Conservation (phyloP, 2,113 vertebrate species). For the Ariopsis seemanni region DNA sequence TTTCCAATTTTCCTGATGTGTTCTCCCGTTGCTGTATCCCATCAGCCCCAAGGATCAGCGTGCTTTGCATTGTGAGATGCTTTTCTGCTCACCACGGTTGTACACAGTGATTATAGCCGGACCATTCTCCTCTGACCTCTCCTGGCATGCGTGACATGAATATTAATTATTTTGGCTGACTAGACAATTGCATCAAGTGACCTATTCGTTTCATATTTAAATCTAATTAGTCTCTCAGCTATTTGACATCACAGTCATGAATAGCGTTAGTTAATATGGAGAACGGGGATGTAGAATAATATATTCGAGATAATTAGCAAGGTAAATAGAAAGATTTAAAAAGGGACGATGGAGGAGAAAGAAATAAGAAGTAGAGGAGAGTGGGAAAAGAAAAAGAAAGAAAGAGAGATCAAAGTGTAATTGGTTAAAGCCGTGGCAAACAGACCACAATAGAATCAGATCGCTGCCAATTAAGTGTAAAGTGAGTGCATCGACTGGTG, state of each 20-base stretch:
- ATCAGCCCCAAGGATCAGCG: not conserved
- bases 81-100: not conserved
- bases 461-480: slow-evolving; percentile 42
- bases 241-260: not conserved
- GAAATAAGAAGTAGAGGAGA: not conserved
- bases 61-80: not conserved
- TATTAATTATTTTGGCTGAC: not conserved
- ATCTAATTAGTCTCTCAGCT: not conserved
- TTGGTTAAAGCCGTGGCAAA: slow-evolving; percentile 41
- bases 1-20: not conserved
- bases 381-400: no score
- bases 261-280: not conserved
- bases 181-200: not conserved
- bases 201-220: not conserved
- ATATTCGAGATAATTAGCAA: not conserved
- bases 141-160: no score
- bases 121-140: not conserved
- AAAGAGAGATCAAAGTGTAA: slow-evolving; percentile 35
- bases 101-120: not conserved
- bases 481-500: slow-evolving; percentile 45
- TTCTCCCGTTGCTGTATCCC: not conserved
- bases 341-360: not conserved
- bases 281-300: not conserved
- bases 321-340: not conserved
- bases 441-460: slow-evolving; percentile 41